These are phyloP conservation scores for Trigoniulus corallinus DNA, from an alignment of 1,140 invertebrate genomes.

Conservation along the genomic window DNA sequence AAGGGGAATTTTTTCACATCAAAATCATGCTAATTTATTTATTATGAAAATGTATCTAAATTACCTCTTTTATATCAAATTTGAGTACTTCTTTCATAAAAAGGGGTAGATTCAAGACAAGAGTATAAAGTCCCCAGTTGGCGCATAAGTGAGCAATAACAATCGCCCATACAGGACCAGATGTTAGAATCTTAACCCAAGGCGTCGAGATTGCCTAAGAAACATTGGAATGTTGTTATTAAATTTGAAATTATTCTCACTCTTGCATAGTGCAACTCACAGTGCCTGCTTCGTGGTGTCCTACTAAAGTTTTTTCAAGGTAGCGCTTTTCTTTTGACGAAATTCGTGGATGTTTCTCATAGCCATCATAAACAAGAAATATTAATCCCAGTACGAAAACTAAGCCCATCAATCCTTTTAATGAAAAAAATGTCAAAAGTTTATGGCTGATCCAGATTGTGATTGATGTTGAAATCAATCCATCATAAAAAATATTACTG, in stretches of 20 bases:
- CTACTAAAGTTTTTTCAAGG: slow-evolving; percentile 18
- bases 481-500: background rate
- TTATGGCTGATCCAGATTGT: slow-evolving; percentile 4
- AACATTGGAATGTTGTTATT: background rate
- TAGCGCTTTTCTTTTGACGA: slow-evolving; percentile 28
- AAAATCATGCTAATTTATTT: background rate
- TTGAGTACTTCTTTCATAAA: slow-evolving; percentile 39
- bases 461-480: background rate
- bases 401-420: slow-evolving; percentile 18
- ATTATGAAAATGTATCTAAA: slow-evolving; percentile 6
- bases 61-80: slow-evolving; percentile 35
- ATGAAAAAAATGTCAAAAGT: slow-evolving; percentile 1
- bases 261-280: slow-evolving; percentile 7
- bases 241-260: background rate
- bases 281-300: slow-evolving; percentile 14
- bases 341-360: slow-evolving; percentile 32
- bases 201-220: slow-evolving; percentile 20
- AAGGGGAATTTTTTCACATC: slow-evolving; percentile 1
- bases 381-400: slow-evolving; percentile 29
- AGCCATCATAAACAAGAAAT: slow-evolving; percentile 29
- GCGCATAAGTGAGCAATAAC: slow-evolving; percentile 37
- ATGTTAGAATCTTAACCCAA: slow-evolving; percentile 34
- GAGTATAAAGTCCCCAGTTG: slow-evolving; percentile 42
- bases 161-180: slow-evolving; percentile 35
- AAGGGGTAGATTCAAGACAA: slow-evolving; percentile 37